Evolutionary conservation across 2,113 vertebrate species (phyloP), one percentile per base, ranked within the genome.

Genomic region (human): DNA sequence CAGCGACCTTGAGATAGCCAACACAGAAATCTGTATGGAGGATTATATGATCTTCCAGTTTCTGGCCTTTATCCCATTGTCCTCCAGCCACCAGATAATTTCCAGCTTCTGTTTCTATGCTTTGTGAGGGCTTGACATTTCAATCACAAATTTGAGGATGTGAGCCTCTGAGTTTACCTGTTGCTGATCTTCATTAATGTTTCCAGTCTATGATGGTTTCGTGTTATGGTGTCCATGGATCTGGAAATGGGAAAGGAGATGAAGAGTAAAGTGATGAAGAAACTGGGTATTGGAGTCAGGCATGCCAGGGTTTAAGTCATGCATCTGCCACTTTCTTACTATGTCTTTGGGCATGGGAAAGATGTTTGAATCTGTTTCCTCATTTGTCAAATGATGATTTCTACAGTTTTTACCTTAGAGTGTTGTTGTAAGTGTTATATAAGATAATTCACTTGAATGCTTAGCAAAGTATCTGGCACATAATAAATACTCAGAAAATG

Each of bases 291-390:
- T 66, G 20, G 9, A 22, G 12, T 13, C 6, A 8, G 87, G 18
- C 10, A 1, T 3, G 3, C 2, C 8, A 38, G 72, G 38, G 20
- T 23, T 48, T 23, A 3, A 9, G 27, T 32, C 12, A 3, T 3
- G 8, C 0, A 16, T 70, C 57, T 7, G 12, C 27, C 43, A 14
- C 12, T 32, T 61, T 50, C 48, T 75, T 17, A 2, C 2, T 35
- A 0, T 66, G 64, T 61, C 57, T 68, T 52, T 87, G 27, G 35
- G 43, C 14, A 30, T 80, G n/a, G 27, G 8, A 35, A 16, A 8
- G 30, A 17, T n/a, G n/a, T 45, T 30, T 55, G 30, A 92, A 9
- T 73, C 32, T 57, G 6, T 35, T 59, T 93, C 35, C 17, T 83
- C 2, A 3, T 45, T 35, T 45, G 18, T 25, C 48, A 68, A 75